Base-by-base conservation (phyloP, 2,888 invertebrate species). In the Rhingia campestris region DNA sequence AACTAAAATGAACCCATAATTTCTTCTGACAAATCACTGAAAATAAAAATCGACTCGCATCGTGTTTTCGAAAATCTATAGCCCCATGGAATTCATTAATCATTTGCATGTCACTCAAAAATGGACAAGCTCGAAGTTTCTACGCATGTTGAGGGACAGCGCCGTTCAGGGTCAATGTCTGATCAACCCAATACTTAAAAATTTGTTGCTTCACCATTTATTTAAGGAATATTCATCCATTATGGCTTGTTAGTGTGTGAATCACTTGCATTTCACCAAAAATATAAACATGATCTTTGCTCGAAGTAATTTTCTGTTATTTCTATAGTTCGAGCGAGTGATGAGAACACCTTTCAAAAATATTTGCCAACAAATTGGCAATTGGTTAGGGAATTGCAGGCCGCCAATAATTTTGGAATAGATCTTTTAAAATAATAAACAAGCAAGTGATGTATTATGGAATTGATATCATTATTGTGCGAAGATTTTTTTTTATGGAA, bases 341-440 rank as follows among this genome's bases (percentile, higher is more conserved):
- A 33, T 70, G 70, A 70, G 32, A 51, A 41, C 53, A 53, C 53
- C 41, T 66, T 59, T 59, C 51, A 70, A 49, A 70, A 59, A 51
- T 59, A 35, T 33, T n/a, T 12, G 14, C 69, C 32, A 10, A 41
- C 51, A 39, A 51, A 59, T 61, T 43, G 51, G 35, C 66, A 43
- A 41, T 9, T 12, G 10, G 10, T 49, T 30, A 22, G 22, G 22
- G 22, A 22, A 22, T 22, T 22, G 22, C 22, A 22, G 2, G 22
- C 22, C 22, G 2, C 22, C 22, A 22, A 22, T 22, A 2, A 1
- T 22, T 22, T 22, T 22, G 22, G 22, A 22, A 22, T 22, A 22
- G 22, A 22, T 22, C 1, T 22, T 22, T 22, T 22, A 2, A 22
- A 22, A 22, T 22, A 22, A 22, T 22, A 22, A 22, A 22, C 22